These are phyloP conservation scores for Cylloceria caligata DNA, from an alignment of 2,888 invertebrate species.

Conservation along the genomic window DNA sequence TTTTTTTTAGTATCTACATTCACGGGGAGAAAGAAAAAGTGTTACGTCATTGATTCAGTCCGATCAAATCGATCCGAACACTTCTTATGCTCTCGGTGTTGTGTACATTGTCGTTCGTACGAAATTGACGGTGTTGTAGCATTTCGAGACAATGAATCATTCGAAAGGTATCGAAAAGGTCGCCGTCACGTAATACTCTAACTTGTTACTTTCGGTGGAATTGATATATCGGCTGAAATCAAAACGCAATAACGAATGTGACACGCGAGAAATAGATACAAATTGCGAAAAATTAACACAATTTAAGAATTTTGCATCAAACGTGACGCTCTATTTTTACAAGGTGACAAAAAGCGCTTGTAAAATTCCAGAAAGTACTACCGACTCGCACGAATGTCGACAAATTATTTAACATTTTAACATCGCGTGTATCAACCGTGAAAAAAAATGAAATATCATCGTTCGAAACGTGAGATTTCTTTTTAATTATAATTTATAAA, in stretches of 20 bases:
- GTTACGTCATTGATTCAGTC: background rate
- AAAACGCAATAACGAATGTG: background rate
- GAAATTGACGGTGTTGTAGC: background rate
- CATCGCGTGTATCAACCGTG: too few relatives aligned
- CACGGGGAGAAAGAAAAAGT: background rate
- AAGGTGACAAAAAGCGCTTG: background rate
- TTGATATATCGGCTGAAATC: background rate
- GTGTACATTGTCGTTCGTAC: constrained; percentile 5
- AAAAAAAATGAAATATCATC: too few relatives aligned
- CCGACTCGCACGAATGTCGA: background rate
- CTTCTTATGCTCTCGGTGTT: background rate
- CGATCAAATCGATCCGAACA: constrained; percentile 8
- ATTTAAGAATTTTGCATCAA: too few relatives aligned
- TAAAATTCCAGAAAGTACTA: background rate
- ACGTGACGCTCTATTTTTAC: too few relatives aligned
- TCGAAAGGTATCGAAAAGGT: constrained; percentile 12
- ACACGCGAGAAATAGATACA: background rate
- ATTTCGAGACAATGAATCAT: constrained; percentile 8
- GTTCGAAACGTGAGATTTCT: too few relatives aligned
- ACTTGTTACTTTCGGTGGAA: background rate
- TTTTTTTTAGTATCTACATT: background rate
- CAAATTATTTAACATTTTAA: too few relatives aligned
- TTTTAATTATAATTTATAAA: too few relatives aligned
- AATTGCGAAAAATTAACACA: background rate
- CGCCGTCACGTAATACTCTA: background rate